Base-by-base conservation (phyloP, 2,888 invertebrate species). In the Aphidius colemani region DNA sequence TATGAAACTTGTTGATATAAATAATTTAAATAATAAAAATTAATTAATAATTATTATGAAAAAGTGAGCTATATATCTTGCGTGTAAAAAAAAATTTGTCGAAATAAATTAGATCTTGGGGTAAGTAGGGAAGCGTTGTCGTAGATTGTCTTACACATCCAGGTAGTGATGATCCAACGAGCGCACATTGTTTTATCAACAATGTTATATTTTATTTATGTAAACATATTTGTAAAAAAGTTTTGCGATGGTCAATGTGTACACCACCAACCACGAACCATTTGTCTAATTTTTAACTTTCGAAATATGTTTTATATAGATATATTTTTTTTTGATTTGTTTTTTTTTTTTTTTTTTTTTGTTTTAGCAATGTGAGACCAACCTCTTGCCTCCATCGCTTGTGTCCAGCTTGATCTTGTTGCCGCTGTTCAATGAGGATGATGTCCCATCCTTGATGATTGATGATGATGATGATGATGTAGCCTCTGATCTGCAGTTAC, bases 401-500 rank as follows among this genome's bases (percentile, higher is more conserved):
- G 70, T 73, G 76, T 87, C 86, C 74, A 86, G 86, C 77, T 86
- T 85, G 80, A 86, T 88, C 82, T 86, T 87, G 71, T 85, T 85
- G 78, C 78, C 78, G 70, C 81, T 84, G 67, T 85, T 83, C 73
- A 72, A 70, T 53, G 75, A 70, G 57, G 30, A 46, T 63, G 70
- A 71, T 63, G 72, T 74, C 68, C 75, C 74, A 69, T 77, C 77
- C 75, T 79, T 78, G 75, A 73, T 53, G 57, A 30, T 30, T 30
- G 30, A 30, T 30, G 30, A 30, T 30, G 30, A 30, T 30, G 30
- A 30, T 30, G 30, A 30, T 30, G 30, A 30, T 30, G 30, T 30
- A 30, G 30, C 30, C 30, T 30, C 30, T 30, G 30, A 30, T 30
- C 30, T 30, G 30, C 30, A 30, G 5, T 79, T 78, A 72, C 79